Base-by-base conservation (phyloP, 2,888 invertebrate genomes). In the Cheilosia impressa region DNA sequence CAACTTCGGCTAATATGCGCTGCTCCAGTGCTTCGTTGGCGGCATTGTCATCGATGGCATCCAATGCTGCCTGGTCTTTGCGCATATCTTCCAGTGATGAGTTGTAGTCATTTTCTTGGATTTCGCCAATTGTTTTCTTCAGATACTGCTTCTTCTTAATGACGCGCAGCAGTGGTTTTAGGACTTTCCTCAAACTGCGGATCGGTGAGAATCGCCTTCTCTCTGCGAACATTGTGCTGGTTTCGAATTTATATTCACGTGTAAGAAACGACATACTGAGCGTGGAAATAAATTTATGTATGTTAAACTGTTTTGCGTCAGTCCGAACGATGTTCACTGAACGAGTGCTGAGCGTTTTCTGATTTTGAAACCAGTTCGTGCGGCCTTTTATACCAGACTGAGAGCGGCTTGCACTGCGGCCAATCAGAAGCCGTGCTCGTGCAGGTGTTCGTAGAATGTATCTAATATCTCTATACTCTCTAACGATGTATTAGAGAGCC, bases 11-110 rank as follows among this genome's bases (percentile, higher is more conserved):
- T 89, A 95, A 94, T 83, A 97, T 94, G 88, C 96, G 94, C 90
- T 95, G 95, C 91, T 97, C 97, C 90, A 97, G 91, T 63, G 95
- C 94, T 92, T 97, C 97, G 93, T 97, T 97, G 90, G 95, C 95
- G 83, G 87, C 80, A 87, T 91, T 91, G 77, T 92, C 92, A 79
- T 90, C 89, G 87, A 87, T 89, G 38, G 91, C 91, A 43, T 85
- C 88, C 45, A 87, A 57, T 22, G 87, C 87, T 19, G 90, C 89
- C 22, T 90, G 88, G 88, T 91, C 91, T 81, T 89, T 91, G 69
- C 91, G 92, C 91, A 91, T 91, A 84, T 91, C 92, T 88, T 91
- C 91, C 82, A 91, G 79, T 19, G 91, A 91, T 72, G 90, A 88
- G 81, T 91, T 91, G 88, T 89, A 89, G 27, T 90, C 89, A 69